Evolutionary conservation across 2,113 vertebrate genomes (phyloP).

Genomic region (Narcine bancroftii): DNA sequence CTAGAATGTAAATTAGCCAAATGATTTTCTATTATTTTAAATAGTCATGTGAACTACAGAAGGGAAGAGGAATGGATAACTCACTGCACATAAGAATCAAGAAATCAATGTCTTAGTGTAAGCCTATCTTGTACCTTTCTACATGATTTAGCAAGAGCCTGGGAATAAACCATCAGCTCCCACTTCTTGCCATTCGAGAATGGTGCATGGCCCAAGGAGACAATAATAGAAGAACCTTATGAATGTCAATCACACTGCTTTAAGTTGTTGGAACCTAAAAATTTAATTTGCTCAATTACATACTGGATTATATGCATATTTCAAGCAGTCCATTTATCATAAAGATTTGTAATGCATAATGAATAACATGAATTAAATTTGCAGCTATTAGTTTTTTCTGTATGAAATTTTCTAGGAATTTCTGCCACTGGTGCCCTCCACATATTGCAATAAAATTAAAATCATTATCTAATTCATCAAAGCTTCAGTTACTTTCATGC

Average conservation of each 20-base stretch:
- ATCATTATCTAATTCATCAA: slow-evolving; percentile 21
- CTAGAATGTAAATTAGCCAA: neutral
- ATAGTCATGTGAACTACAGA: neutral
- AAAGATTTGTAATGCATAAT: slow-evolving; percentile 16
- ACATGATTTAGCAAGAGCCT: neutral
- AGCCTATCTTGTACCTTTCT: neutral
- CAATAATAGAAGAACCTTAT: neutral
- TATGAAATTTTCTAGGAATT: slow-evolving; percentile 11
- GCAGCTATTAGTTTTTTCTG: neutral
- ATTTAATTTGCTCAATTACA: neutral
- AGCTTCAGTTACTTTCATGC: neutral
- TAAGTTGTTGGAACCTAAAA: neutral
- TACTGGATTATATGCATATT: neutral
- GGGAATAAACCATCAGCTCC: neutral
- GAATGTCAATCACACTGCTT: neutral
- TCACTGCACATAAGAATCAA: neutral
- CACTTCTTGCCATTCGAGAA: neutral
- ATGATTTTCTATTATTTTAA: neutral
- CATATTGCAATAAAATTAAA: slow-evolving; percentile 15
- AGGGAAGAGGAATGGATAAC: neutral
- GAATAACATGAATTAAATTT: slow-evolving; percentile 1
- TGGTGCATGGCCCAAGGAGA: neutral
- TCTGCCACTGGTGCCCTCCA: neutral
- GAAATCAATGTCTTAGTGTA: neutral
- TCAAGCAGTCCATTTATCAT: slow-evolving; percentile 17